These are phyloP conservation scores for Acestrorhynchus altus DNA, from an alignment of 2,797 vertebrate species.

Conservation along the genomic window DNA sequence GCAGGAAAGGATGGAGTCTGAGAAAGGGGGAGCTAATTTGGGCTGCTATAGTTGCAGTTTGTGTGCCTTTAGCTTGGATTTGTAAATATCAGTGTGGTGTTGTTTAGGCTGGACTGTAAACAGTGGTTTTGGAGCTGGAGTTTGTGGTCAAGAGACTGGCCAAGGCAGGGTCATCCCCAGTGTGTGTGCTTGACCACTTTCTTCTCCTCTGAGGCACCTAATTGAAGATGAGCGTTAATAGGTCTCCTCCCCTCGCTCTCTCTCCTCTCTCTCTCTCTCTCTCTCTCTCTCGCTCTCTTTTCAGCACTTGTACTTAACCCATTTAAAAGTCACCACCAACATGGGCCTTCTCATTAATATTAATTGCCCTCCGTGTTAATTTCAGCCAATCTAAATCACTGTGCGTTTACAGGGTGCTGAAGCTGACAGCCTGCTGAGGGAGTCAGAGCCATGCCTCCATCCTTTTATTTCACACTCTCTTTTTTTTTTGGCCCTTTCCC, in stretches of 20 bases:
- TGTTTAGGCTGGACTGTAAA: constrained; percentile 19
- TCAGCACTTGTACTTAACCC: constrained; percentile 54
- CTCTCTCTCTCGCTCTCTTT: constrained; percentile 36
- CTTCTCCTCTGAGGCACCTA: constrained; percentile 50
- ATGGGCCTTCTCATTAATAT: constrained; percentile 67
- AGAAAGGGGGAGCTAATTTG: constrained; percentile 58
- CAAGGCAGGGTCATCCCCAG: constrained; percentile 12
- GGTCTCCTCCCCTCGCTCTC: constrained; percentile 39
- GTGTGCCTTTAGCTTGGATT: constrained; percentile 36
- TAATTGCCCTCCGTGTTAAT: constrained; percentile 67
- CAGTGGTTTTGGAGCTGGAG: constrained; percentile 33
- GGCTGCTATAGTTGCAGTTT: constrained; percentile 43
- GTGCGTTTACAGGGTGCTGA: constrained; percentile 59
- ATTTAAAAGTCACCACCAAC: constrained; percentile 64
- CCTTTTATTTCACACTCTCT: constrained; percentile 16
- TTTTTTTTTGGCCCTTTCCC: too few species aligned
- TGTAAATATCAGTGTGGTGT: constrained; percentile 23
- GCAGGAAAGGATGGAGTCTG: constrained; percentile 47
- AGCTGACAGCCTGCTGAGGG: constrained; percentile 49
- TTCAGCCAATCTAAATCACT: constrained; percentile 59
- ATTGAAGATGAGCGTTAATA: constrained; percentile 58
- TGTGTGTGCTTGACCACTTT: constrained; percentile 15
- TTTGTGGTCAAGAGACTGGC: constrained; percentile 24
- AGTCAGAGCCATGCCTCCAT: constrained; percentile 22
- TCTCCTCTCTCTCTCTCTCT: constrained; percentile 28